phyloP scores from a whole-genome alignment of 2,888 invertebrate genomes.

The Drosophila ochracea region DNA sequence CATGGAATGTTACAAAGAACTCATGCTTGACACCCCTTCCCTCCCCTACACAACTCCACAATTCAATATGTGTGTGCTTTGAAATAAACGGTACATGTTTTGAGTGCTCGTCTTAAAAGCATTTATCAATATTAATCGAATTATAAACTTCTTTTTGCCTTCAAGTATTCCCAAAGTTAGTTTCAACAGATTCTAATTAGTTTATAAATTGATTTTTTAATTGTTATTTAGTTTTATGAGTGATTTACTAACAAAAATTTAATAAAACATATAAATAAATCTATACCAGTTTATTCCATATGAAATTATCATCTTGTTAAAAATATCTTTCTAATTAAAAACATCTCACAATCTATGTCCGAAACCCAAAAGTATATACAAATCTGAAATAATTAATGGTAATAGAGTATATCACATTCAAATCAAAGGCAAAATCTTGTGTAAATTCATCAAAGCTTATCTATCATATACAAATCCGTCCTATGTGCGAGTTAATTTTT shows the following conservation, averaged over 20 bases:
- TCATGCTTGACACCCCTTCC: neutral
- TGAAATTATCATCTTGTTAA: neutral
- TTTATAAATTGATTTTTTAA: neutral
- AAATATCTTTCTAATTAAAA: neutral
- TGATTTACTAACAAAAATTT: neutral
- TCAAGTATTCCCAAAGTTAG: neutral
- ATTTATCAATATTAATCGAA: neutral
- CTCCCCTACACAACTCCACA: accelerated
- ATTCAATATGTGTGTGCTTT: neutral
- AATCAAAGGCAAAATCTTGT: neutral
- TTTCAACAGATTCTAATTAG: neutral
- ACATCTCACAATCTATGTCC: neutral
- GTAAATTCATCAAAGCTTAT: neutral
- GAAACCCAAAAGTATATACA: neutral
- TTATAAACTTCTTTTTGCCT: neutral
- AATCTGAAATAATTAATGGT: neutral
- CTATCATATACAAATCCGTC: neutral
- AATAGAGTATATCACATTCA: neutral
- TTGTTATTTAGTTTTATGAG: neutral
- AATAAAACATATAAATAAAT: neutral
- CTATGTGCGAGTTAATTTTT: neutral
- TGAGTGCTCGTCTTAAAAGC: neutral
- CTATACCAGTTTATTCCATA: neutral
- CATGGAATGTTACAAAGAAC: slow-evolving; percentile 33
- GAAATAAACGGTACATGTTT: neutral